Conservation (phyloP, 2,797 vertebrate species). For the Chelon labrosus region DNA sequence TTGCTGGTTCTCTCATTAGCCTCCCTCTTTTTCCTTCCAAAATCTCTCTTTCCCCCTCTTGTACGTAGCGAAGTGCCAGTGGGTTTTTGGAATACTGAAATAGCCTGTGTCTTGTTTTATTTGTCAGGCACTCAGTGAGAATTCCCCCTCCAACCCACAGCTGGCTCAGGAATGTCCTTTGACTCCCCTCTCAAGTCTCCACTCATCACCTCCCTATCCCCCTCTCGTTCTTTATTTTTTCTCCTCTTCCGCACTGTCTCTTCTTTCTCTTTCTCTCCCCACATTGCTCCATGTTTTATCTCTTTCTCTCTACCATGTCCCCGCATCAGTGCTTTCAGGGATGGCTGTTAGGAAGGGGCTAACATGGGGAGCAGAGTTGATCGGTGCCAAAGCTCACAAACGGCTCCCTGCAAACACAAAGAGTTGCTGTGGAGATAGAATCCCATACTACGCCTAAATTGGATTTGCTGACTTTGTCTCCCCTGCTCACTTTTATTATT, state of each 20-base stretch:
- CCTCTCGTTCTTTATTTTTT: constrained; percentile 51
- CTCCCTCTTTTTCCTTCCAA: constrained; percentile 65
- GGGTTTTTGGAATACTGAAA: constrained; percentile 78
- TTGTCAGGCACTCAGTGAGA: constrained; percentile 82
- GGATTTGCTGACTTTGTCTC: constrained; percentile 66
- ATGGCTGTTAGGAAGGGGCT: constrained; percentile 64
- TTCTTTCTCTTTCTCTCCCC: constrained; percentile 29
- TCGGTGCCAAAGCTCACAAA: constrained; percentile 83
- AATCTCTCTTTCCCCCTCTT: constrained; percentile 62
- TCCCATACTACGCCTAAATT: constrained; percentile 77
- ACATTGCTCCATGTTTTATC: constrained; percentile 48
- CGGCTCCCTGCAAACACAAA: constrained; percentile 76
- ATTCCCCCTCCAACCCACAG: constrained; percentile 87
- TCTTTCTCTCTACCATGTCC: constrained; percentile 32
- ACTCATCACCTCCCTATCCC: constrained; percentile 71
- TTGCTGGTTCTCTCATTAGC: constrained; percentile 80
- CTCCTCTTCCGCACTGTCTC: constrained; percentile 45
- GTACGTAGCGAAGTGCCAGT: constrained; percentile 66
- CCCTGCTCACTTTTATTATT: constrained; percentile 54
- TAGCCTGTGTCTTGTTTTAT: constrained; percentile 82
- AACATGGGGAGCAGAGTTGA: constrained; percentile 50
- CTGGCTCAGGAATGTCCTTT: constrained; percentile 84
- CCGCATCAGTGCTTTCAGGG: constrained; percentile 55
- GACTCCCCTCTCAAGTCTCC: constrained; percentile 74
- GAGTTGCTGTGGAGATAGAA: constrained; percentile 84